These are phyloP conservation scores for Protonibea diacanthus DNA, from an alignment of 2,797 vertebrate species.

Conservation along the genomic window DNA sequence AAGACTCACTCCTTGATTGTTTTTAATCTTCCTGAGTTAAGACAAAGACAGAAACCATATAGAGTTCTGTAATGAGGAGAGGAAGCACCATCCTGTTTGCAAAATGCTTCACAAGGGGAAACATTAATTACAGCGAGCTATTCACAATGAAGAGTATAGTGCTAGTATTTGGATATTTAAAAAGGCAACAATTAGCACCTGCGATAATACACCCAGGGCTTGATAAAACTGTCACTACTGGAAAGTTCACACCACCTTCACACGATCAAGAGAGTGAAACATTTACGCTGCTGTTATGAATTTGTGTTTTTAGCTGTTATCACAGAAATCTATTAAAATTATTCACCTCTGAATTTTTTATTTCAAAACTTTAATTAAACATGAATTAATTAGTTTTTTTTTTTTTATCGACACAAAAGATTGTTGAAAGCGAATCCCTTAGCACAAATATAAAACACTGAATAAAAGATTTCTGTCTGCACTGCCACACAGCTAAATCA, in stretches of 20 bases:
- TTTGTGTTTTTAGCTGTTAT: not conserved
- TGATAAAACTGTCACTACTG: not conserved
- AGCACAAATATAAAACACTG: not conserved
- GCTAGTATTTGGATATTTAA: conserved; percentile 16
- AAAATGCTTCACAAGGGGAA: not conserved
- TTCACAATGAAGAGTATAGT: conserved; percentile 13
- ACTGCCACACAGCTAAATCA: not conserved
- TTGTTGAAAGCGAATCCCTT: not conserved
- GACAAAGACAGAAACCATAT: not conserved
- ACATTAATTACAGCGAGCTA: not conserved
- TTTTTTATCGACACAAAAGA: not conserved
- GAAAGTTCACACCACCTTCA: conserved; percentile 26
- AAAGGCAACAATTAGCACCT: conserved; percentile 41
- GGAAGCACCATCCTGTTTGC: not conserved
- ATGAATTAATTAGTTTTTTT: conserved; percentile 11
- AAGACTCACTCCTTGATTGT: not conserved
- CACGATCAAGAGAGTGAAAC: not conserved
- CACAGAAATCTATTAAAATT: not conserved
- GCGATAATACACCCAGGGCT: not conserved
- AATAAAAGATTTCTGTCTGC: conserved; percentile 14
- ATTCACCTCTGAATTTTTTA: not conserved
- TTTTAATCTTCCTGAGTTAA: not conserved
- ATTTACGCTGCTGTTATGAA: not conserved
- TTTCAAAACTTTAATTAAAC: conserved; percentile 7
- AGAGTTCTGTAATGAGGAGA: not conserved